Percentiles rank a stretch among this genome's conserved stretches.
phyloP scores from a whole-genome alignment of 2,888 invertebrate genomes.

The Stegana nigrithorax region DNA sequence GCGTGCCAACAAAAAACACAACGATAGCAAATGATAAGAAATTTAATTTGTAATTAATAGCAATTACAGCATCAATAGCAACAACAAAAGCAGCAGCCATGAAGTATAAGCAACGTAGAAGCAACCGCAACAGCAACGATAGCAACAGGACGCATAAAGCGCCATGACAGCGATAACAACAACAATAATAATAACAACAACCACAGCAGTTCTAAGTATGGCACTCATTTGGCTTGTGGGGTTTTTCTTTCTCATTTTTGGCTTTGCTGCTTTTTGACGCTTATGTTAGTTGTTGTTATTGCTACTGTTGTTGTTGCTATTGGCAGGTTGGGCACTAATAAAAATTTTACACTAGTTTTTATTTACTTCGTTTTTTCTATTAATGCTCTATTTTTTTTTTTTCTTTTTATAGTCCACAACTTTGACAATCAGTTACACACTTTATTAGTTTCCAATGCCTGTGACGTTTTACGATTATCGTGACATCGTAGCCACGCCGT shows the following conservation, averaged over 20 bases:
- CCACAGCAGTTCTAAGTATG: background rate
- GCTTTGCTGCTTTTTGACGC: too few relatives aligned
- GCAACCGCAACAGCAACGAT: too few relatives aligned
- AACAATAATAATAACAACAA: background rate
- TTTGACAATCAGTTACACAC: conserved; percentile 32
- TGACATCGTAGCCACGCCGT: too few relatives aligned
- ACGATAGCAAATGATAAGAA: background rate
- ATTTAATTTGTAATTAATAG: conserved; percentile 13
- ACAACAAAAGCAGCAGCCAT: background rate
- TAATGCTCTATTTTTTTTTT: background rate
- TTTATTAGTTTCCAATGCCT: conserved; percentile 41
- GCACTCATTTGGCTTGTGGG: too few relatives aligned
- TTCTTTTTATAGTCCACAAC: background rate
- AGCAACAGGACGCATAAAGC: too few relatives aligned
- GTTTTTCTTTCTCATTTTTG: too few relatives aligned
- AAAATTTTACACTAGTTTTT: background rate
- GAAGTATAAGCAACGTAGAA: too few relatives aligned
- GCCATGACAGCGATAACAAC: too few relatives aligned
- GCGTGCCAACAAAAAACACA: too few relatives aligned
- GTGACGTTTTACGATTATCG: too few relatives aligned
- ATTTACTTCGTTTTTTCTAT: background rate
- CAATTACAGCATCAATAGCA: background rate
- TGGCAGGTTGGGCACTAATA: background rate
- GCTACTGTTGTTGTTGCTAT: background rate
- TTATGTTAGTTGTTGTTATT: background rate